Evolutionary conservation across 1,140 invertebrate species (phyloP).

Genomic region (Eumeta japonica): DNA sequence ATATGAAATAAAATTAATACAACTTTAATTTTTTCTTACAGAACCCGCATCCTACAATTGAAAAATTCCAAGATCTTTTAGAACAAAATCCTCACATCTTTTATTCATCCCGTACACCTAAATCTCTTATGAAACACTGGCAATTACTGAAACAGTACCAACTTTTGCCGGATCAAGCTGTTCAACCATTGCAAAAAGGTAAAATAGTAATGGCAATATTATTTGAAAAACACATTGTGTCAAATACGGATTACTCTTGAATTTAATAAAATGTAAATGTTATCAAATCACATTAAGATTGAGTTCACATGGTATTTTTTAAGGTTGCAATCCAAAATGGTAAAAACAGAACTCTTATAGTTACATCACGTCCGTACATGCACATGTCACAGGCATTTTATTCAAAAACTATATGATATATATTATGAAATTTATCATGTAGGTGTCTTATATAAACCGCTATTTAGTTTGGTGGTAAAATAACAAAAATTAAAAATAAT

Average conservation of each 20-base stretch:
- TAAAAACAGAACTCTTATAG: too few relatives aligned
- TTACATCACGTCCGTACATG: too few relatives aligned
- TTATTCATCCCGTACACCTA: conserved; percentile 82
- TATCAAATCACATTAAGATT: too few relatives aligned
- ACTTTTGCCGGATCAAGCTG: conserved; percentile 84
- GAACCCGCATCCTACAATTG: conserved; percentile 63
- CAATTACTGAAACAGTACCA: conserved; percentile 90
- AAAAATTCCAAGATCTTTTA: conserved; percentile 86
- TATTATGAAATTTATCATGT: too few relatives aligned
- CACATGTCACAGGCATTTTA: too few relatives aligned
- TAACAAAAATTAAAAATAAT: too few relatives aligned
- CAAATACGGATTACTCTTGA: neutral
- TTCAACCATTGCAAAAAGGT: conserved; percentile 64
- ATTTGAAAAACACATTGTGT: neutral
- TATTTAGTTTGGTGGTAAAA: too few relatives aligned
- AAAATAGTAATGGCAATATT: conserved; percentile 10
- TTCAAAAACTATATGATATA: too few relatives aligned
- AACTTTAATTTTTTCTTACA: conserved; percentile 15
- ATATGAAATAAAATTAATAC: too few relatives aligned
- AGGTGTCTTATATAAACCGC: too few relatives aligned
- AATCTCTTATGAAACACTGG: conserved; percentile 87
- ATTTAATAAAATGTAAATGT: neutral
- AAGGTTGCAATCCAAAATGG: too few relatives aligned
- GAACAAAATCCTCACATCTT: conserved; percentile 82
- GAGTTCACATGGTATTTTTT: conserved; percentile 3